phyloP scores from a whole-genome alignment of 1,140 invertebrate genomes.

The Episyrphus balteatus region DNA sequence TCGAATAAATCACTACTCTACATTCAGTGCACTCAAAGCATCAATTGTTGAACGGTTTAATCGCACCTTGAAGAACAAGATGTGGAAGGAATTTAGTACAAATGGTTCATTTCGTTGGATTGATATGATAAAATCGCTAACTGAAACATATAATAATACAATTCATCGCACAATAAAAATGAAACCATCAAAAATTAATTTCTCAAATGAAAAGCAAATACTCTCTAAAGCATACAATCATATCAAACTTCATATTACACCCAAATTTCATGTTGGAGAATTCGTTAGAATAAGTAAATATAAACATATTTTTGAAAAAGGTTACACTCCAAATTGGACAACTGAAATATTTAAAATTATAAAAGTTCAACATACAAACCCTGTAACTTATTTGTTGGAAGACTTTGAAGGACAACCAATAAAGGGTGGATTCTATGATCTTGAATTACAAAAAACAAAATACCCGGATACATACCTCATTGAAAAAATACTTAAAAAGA shows the following conservation, averaged over 20 bases:
- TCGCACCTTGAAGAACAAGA: conserved; percentile 37
- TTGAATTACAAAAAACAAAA: no score
- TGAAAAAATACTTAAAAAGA: conserved; percentile 26
- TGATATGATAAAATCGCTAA: no score
- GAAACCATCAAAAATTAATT: conserved; percentile 27
- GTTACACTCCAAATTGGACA: conserved; percentile 33
- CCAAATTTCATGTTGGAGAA: conserved; percentile 22
- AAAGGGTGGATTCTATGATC: no score
- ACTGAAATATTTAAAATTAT: conserved; percentile 34
- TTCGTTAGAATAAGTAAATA: no score
- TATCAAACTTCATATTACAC: conserved; percentile 14
- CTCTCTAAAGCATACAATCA: conserved; percentile 11
- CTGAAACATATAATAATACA: no score
- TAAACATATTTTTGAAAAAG: no score
- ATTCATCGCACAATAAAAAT: conserved; percentile 37
- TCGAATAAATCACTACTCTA: conserved; percentile 37
- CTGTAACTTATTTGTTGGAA: conserved; percentile 26
- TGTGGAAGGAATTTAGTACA: conserved; percentile 38
- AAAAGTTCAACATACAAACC: conserved; percentile 23
- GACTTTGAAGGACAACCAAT: no score
- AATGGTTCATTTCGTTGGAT: no score
- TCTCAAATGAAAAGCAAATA: conserved; percentile 19
- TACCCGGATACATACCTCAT: no score
- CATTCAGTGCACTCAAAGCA: no score
- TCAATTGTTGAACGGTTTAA: no score